These are phyloP conservation scores for Lysandra bellargus DNA, from an alignment of 2,888 invertebrate genomes.

Conservation along the genomic window DNA sequence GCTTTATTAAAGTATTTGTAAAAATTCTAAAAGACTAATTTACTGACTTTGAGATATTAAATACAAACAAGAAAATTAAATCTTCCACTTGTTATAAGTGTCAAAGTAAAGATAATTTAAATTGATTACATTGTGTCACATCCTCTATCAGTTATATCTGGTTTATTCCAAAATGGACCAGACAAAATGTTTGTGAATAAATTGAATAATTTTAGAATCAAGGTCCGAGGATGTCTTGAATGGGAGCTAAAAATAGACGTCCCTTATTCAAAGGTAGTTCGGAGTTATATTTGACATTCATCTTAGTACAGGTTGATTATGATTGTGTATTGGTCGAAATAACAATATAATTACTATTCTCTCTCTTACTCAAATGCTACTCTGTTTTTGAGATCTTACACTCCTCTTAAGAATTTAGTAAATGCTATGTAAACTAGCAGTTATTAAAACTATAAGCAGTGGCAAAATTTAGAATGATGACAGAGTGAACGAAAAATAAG, in stretches of 20 bases:
- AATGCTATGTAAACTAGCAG: too few species aligned
- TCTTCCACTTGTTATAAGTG: background rate
- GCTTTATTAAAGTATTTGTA: too few species aligned
- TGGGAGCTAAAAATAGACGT: constrained; percentile 53
- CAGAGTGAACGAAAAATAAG: too few species aligned
- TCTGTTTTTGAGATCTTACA: too few species aligned
- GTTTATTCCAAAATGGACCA: background rate
- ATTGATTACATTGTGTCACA: background rate
- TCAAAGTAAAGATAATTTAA: background rate
- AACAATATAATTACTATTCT: too few species aligned
- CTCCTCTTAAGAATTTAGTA: too few species aligned
- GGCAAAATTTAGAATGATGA: too few species aligned
- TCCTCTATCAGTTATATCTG: background rate
- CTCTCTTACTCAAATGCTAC: too few species aligned
- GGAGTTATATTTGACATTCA: constrained; percentile 51
- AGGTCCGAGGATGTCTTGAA: constrained; percentile 42
- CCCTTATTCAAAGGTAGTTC: constrained; percentile 45
- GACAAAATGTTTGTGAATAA: background rate
- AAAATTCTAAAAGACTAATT: background rate
- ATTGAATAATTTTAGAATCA: constrained; percentile 40
- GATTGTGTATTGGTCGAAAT: too few species aligned
- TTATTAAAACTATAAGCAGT: too few species aligned
- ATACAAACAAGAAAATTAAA: background rate
- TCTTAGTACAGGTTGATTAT: background rate
- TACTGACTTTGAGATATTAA: background rate